Conservation (phyloP, 2,888 invertebrate genomes). For the Mylabris sibirica region DNA sequence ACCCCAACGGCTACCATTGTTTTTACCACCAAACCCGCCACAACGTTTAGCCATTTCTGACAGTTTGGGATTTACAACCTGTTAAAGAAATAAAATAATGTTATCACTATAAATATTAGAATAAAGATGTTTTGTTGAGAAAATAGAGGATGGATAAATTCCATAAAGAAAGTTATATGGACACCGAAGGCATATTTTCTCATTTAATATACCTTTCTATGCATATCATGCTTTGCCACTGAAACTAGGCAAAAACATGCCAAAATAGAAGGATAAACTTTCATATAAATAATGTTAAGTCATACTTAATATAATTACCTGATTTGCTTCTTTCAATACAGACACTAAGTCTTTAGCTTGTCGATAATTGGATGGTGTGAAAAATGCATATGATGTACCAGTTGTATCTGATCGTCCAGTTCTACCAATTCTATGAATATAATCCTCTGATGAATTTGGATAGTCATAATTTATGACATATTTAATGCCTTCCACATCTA, state of each 20-base stretch:
- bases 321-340: slow-evolving; percentile 90
- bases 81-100: slow-evolving; percentile 47
- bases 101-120: not conserved
- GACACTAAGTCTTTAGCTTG: slow-evolving; percentile 90
- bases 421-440: slow-evolving; percentile 94
- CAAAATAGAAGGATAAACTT: slow-evolving; percentile 70
- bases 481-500: slow-evolving; percentile 97
- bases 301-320: slow-evolving; percentile 67
- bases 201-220: slow-evolving; percentile 68
- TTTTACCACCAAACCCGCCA: slow-evolving; percentile 69
- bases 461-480: slow-evolving; percentile 97
- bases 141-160: slow-evolving; percentile 69
- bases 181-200: slow-evolving; percentile 72
- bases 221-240: slow-evolving; percentile 71
- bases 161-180: slow-evolving; percentile 69
- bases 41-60: slow-evolving; percentile 77
- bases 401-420: slow-evolving; percentile 88
- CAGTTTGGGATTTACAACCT: slow-evolving; percentile 86
- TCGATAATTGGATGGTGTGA: slow-evolving; percentile 86
- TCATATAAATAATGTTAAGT: slow-evolving; percentile 8
- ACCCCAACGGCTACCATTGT: slow-evolving; percentile 62
- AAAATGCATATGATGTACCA: slow-evolving; percentile 95
- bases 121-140: slow-evolving; percentile 43
- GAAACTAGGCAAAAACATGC: slow-evolving; percentile 71
- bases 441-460: slow-evolving; percentile 94